phyloP scores from a whole-genome alignment of 1,140 invertebrate genomes.

The Heterodera schachtii region DNA sequence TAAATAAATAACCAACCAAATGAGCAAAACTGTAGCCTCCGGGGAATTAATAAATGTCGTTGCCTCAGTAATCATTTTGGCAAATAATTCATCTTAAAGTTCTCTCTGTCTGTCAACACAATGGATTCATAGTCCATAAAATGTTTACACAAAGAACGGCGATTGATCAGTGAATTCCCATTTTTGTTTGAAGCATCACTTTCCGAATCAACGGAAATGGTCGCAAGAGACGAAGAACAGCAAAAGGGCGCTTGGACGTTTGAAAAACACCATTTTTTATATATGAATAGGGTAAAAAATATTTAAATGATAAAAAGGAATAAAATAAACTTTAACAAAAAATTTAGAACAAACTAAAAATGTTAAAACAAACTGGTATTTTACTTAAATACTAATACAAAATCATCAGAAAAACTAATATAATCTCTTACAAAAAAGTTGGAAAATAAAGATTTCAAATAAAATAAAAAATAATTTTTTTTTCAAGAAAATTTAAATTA shows the following conservation, averaged over 20 bases:
- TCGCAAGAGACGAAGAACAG: not conserved
- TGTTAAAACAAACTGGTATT: too few relatives aligned
- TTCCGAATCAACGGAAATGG: not conserved
- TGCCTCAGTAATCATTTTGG: slow-evolving; percentile 23
- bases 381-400: too few relatives aligned
- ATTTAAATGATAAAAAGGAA: too few relatives aligned
- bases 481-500: too few relatives aligned
- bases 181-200: not conserved
- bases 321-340: too few relatives aligned
- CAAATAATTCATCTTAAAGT: slow-evolving; percentile 14
- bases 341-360: too few relatives aligned
- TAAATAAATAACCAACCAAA: slow-evolving; percentile 24
- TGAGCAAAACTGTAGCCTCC: slow-evolving; percentile 21
- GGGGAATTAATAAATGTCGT: slow-evolving; percentile 19
- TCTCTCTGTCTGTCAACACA: slow-evolving; percentile 24
- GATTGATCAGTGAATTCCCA: not conserved
- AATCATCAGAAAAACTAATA: too few relatives aligned
- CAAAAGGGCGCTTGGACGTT: not conserved
- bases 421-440: too few relatives aligned
- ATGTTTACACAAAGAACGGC: not conserved
- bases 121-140: not conserved
- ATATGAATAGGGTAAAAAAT: too few relatives aligned
- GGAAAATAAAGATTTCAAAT: too few relatives aligned
- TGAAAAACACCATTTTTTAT: too few relatives aligned
- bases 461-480: too few relatives aligned